phyloP scores from a whole-genome alignment of 1,140 invertebrate species.

The Odontomachus brunneus region DNA sequence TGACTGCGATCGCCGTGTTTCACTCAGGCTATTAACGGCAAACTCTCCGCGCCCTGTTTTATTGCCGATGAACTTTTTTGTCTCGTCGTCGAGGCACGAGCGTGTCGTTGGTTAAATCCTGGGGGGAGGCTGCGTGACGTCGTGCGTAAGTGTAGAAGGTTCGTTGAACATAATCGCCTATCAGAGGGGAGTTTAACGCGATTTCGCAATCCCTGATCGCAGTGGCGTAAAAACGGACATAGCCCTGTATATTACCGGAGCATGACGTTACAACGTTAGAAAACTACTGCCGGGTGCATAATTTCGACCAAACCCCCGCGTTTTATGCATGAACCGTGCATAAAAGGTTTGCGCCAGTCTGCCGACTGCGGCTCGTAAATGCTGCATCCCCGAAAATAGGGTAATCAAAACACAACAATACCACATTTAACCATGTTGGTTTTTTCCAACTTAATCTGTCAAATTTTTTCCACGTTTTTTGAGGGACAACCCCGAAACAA shows the following conservation, averaged over 20 bases:
- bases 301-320: conserved; percentile 34
- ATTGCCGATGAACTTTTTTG: conserved; percentile 60
- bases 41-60: conserved; percentile 40
- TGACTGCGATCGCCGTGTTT: conserved; percentile 35
- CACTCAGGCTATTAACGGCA: conserved; percentile 45
- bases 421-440: not conserved
- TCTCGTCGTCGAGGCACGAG: conserved; percentile 61
- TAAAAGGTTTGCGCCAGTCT: not conserved
- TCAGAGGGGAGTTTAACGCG: conserved; percentile 72
- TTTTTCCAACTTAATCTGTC: not conserved
- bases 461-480: not conserved
- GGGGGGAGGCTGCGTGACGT: conserved; percentile 42
- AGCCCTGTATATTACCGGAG: conserved; percentile 51
- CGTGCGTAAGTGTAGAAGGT: conserved; percentile 62
- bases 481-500: too few relatives aligned
- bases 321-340: conserved; percentile 40
- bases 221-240: conserved; percentile 67
- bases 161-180: conserved; percentile 71
- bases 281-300: conserved; percentile 65
- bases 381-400: not conserved
- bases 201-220: conserved; percentile 69
- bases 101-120: conserved; percentile 62
- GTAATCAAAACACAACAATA: conserved; percentile 5
- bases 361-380: conserved; percentile 1
- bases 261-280: conserved; percentile 44